Percentiles rank a stretch among this genome's conserved stretches.
Evolutionary conservation across 1,140 invertebrate species (phyloP).

Genomic region (Choristoneura fumiferana): DNA sequence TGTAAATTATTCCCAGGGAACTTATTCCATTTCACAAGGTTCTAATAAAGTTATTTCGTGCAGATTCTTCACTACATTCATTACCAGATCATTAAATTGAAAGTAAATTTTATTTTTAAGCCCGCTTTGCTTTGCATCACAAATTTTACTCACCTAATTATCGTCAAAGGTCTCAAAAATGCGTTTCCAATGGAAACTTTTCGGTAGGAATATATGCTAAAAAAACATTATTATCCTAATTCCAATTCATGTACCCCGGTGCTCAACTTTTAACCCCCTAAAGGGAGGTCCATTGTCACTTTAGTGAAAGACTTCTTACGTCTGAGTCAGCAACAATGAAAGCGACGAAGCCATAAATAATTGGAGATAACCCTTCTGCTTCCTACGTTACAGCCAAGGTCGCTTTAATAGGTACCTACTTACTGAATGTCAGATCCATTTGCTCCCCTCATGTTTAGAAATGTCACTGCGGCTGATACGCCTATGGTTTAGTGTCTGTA

Average conservation of each 20-base stretch:
- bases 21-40: slow-evolving; percentile 36
- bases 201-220: background rate
- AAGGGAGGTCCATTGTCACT: slow-evolving; percentile 26
- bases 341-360: slow-evolving; percentile 31
- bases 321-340: slow-evolving; percentile 23
- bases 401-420: slow-evolving; percentile 50
- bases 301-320: slow-evolving; percentile 25
- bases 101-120: no score
- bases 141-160: background rate
- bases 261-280: background rate
- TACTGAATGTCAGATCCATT: slow-evolving; percentile 71
- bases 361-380: slow-evolving; percentile 52
- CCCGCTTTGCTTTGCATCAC: no score
- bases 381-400: slow-evolving; percentile 58
- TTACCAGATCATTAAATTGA: no score
- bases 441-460: slow-evolving; percentile 71
- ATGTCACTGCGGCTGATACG: slow-evolving; percentile 69
- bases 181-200: slow-evolving; percentile 17
- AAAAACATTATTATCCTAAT: slow-evolving; percentile 1
- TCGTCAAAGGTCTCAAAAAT: background rate
- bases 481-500: slow-evolving; percentile 70
- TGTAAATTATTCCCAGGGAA: slow-evolving; percentile 43
- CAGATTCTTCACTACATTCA: no score
- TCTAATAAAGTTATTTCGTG: no score
- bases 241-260: background rate